These are phyloP conservation scores for Watsonalla binaria DNA, from an alignment of 2,888 invertebrate species.

Conservation along the genomic window DNA sequence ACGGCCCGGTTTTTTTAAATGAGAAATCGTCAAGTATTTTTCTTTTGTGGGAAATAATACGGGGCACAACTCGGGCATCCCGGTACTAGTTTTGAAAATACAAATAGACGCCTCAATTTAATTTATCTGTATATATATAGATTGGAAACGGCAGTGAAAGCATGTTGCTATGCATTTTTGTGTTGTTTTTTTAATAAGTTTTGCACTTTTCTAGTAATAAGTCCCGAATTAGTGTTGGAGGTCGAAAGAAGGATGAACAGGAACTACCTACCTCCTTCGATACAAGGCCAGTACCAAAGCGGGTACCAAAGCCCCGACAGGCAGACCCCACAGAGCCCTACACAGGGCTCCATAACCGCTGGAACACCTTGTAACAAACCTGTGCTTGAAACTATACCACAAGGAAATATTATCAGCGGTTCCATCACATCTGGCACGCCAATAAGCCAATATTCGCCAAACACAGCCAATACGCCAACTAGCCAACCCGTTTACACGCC, in stretches of 20 bases:
- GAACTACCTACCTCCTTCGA: conserved; percentile 86
- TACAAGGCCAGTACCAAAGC: conserved; percentile 65
- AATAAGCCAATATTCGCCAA: conserved; percentile 14
- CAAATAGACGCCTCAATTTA: no score
- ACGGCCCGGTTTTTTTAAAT: no score
- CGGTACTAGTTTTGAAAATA: no score
- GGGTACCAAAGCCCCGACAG: conserved; percentile 40
- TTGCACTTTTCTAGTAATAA: conserved; percentile 83
- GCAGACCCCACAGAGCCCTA: conserved; percentile 34
- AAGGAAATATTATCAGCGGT: conserved; percentile 55
- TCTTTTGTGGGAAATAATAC: no score
- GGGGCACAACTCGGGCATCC: no score
- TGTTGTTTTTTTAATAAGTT: conserved; percentile 11
- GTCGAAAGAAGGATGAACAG: conserved; percentile 93
- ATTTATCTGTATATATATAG: no score
- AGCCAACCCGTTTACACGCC: conserved; percentile 2
- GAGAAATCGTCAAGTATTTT: no score
- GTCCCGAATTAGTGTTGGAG: conserved; percentile 92
- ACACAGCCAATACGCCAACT: conserved; percentile 6
- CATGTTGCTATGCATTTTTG: conserved; percentile 29
- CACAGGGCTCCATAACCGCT: conserved; percentile 14
- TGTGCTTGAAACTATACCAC: conserved; percentile 59
- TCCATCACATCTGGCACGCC: conserved; percentile 36
- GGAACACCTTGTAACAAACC: conserved; percentile 29
- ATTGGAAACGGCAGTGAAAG: conserved; percentile 7